Evolutionary conservation across 1,140 invertebrate genomes (phyloP), one percentile per base, ranked within the genome.

Genomic region (Zaprionus gabonicus): DNA sequence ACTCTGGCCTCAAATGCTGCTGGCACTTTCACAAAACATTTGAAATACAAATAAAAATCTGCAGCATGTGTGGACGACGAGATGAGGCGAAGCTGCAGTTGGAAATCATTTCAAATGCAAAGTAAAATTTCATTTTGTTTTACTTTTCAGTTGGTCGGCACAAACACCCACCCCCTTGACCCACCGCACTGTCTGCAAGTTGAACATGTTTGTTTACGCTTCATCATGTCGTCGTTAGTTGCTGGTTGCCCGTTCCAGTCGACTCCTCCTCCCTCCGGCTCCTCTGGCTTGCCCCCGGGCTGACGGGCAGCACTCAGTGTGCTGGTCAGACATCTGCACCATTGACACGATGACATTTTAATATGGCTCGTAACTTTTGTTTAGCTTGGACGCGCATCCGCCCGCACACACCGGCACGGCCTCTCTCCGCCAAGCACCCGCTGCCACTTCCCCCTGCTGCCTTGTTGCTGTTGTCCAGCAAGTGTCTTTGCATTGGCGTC

Each of bases 51-150:
- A 90, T 90, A 90, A 91, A 90, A 90, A 90, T 85, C 79, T 71
- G 23, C 83, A 67, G 76, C 81, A 80, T 85, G 67, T 73, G 57
- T 70, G 49, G 51, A 36, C 46, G 27, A 56, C 44, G 55, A 23
- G 9, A 38, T 12, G 13, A 23, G 12, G 17, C 9, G 27, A 25
- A 58, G 57, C 70, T 64, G 78, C 60, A 63, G 65, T 38, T 75
- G 64, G 60, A 81, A 88, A 90, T 84, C 86, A 91, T 90, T 88
- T 75, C 79, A 73, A 85, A 90, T 90, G 85, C 85, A 90, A 91
- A 90, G 80, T 82, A 85, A 90, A 90, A 91, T 90, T 88, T 85
- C 86, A 90, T 85, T 90, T 91, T 88, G 85, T 90, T 88, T 88
- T 90, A 88, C 72, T 88, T 88, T 81, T 78, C 63, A 71, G 60